Base-by-base conservation (phyloP, 2,113 vertebrate genomes). In the Rhynchopsitta pachyrhyncha region DNA sequence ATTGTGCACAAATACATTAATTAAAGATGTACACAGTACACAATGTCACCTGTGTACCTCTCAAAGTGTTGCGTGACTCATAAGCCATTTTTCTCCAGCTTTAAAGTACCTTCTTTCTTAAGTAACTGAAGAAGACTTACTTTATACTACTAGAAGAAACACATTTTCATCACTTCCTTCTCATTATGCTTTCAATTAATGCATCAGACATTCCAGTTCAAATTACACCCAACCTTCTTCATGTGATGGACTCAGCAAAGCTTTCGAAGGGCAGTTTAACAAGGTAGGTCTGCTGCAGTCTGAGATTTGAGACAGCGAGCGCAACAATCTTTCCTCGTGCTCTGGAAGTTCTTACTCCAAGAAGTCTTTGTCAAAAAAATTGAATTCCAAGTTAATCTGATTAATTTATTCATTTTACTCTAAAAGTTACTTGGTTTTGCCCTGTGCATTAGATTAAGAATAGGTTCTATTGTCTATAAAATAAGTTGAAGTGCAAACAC, bases 371-470 rank as follows among this genome's bases (percentile, higher is more conserved):
- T 92, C 47, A 90, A 77, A 94, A 94, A 88, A 75, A 39, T 33
- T 57, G 83, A 95, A 96, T 81, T 88, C 86, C 82, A 82, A 75
- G 39, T 71, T 93, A 88, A 93, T 96, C 82, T 71, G 64, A 93
- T 90, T 92, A 86, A 86, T 82, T 90, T 88, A 69, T 83, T 92
- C 31, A 62, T 86, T 90, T 96, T 86, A 77, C 37, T 50, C 44
- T 70, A 55, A 53, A 70, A 60, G 39, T 75, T 42, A 75, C 17
- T 84, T 88, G n/a, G 3, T 11, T 60, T 79, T 57, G 67, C 50
- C 28, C 39, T 69, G 33, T 57, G 24, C 19, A 10, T 75, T 91
- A 41, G 10, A 57, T 37, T 78, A 64, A 93, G 47, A 85, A 78
- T 20, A 33, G 19, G 24, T 53, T 66, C 39, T 12, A 75, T 63